Percentiles rank a stretch among this genome's conserved stretches.
Conservation (phyloP, 2,797 vertebrate species). For the Cirrhinus mrigala region DNA sequence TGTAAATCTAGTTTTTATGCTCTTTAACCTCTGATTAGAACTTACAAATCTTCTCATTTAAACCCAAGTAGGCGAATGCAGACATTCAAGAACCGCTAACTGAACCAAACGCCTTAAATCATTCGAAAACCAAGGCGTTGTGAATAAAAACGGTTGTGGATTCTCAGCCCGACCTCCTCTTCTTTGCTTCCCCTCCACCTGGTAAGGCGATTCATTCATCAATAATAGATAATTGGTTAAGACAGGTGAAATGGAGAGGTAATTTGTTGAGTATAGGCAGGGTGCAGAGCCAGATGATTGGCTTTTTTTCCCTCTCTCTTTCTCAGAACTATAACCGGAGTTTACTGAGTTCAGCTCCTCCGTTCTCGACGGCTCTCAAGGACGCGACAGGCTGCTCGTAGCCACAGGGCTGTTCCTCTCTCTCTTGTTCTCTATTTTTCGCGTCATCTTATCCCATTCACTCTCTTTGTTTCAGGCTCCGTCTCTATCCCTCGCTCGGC, state of each 20-base stretch:
- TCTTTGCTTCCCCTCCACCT: conserved; percentile 56
- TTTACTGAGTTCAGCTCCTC: conserved; percentile 35
- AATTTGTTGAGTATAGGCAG: conserved; percentile 78
- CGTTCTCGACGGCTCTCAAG: conserved; percentile 38
- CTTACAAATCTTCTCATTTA: too few species aligned
- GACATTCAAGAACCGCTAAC: neutral
- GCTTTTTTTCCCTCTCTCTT: conserved; percentile 41
- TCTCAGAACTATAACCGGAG: conserved; percentile 31
- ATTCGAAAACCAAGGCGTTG: neutral
- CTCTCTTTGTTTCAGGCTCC: conserved; percentile 9
- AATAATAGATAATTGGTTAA: conserved; percentile 84
- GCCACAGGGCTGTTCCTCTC: conserved; percentile 48
- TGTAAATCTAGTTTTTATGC: neutral
- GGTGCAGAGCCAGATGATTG: conserved; percentile 74
- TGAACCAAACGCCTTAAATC: neutral
- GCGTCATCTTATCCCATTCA: neutral
- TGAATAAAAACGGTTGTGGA: conserved; percentile 28
- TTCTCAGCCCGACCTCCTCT: conserved; percentile 38
- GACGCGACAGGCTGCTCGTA: conserved; percentile 36
- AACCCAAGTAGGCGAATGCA: neutral
- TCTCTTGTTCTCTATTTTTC: neutral
- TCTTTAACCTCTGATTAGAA: neutral
- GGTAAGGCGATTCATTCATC: conserved; percentile 83
- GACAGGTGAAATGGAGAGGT: conserved; percentile 83
- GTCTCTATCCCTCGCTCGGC: conserved; percentile 4